Evolutionary conservation across 30 jellyfish, hydroid and myxozoan genomes (phyloP).

Genomic region (Turritopsis rubra): DNA sequence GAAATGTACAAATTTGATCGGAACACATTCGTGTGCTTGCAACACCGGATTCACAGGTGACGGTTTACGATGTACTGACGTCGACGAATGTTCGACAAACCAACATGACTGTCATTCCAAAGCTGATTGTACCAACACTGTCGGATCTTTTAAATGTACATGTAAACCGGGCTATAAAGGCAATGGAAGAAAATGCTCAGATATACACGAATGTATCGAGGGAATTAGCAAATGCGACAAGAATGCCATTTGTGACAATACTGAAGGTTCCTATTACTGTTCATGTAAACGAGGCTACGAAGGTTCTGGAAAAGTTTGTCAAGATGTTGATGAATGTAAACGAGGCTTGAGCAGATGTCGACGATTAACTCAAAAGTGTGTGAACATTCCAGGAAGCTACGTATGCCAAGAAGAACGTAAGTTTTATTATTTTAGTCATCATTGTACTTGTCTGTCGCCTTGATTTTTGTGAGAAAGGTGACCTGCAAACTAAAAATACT

Average conservation of each 20-base stretch:
- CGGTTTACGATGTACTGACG: slow-evolving; percentile 41
- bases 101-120: slow-evolving; percentile 29
- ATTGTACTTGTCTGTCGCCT: no score
- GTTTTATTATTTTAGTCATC: neutral
- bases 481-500: no score
- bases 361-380: neutral
- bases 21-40: slow-evolving; percentile 38
- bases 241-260: slow-evolving; percentile 29
- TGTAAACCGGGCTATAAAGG: slow-evolving; percentile 45
- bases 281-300: slow-evolving; percentile 37
- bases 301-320: slow-evolving; percentile 48
- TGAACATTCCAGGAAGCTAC: slow-evolving; percentile 20
- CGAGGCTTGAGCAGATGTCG: neutral
- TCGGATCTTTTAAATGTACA: slow-evolving; percentile 41
- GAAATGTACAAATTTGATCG: slow-evolving; percentile 30
- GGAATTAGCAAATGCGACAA: slow-evolving; percentile 20
- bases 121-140: slow-evolving; percentile 39
- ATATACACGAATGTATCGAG: slow-evolving; percentile 3
- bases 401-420: neutral
- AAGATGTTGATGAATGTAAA: slow-evolving; percentile 45
- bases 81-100: slow-evolving; percentile 34
- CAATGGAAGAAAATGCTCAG: slow-evolving; percentile 19
- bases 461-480: no score
- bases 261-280: slow-evolving; percentile 41
- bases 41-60: slow-evolving; percentile 45